Percentiles rank a stretch among this genome's conserved stretches.
phyloP scores from a whole-genome alignment of 2,888 invertebrate species.

The Clepsis dumicolana region DNA sequence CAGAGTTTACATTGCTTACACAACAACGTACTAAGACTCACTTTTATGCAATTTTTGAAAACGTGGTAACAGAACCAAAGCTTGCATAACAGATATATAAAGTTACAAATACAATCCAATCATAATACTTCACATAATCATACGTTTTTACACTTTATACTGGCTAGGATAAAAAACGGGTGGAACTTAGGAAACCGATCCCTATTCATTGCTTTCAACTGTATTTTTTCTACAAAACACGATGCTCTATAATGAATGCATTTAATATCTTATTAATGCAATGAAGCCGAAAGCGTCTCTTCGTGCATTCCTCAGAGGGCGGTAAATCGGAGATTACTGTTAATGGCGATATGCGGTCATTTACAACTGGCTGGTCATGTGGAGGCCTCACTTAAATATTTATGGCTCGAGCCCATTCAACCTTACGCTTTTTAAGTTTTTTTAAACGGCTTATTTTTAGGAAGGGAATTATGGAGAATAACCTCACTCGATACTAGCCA shows the following conservation, averaged over 20 bases:
- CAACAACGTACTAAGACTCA: neutral
- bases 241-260: neutral
- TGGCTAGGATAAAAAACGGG: too few relatives aligned
- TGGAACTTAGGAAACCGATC: too few relatives aligned
- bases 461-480: too few relatives aligned
- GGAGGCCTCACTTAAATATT: neutral
- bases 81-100: neutral
- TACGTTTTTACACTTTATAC: too few relatives aligned
- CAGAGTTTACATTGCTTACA: neutral
- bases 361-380: neutral
- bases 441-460: too few relatives aligned
- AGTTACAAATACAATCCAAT: too few relatives aligned
- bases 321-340: conserved; percentile 13
- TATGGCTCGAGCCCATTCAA: conserved; percentile 5
- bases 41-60: neutral
- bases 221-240: neutral
- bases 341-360: conserved; percentile 1
- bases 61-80: neutral
- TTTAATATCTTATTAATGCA: neutral
- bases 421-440: neutral
- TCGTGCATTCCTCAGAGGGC: neutral
- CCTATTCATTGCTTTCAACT: neutral
- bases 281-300: neutral
- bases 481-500: too few relatives aligned
- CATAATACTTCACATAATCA: too few relatives aligned